These are phyloP conservation scores for Mythimna impura DNA, from an alignment of 2,888 invertebrate genomes.

Conservation along the genomic window DNA sequence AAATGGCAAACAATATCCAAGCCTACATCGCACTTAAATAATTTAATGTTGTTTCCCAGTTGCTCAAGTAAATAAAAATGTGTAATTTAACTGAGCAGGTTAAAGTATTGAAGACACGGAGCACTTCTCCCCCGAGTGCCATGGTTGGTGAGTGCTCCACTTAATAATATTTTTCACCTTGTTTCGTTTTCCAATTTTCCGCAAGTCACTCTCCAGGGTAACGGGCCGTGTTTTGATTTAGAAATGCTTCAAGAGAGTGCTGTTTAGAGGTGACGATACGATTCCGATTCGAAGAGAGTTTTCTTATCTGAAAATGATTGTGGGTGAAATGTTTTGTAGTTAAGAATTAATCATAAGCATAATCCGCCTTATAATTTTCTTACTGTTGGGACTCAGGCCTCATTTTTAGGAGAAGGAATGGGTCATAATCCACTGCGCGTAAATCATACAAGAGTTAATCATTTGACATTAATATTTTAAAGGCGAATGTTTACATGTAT, in stretches of 20 bases:
- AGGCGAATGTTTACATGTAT: no score
- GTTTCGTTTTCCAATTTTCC: conserved; percentile 91
- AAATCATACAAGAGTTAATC: no score
- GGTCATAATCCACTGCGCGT: no score
- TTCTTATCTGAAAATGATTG: not conserved
- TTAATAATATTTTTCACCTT: conserved; percentile 91
- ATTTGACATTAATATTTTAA: no score
- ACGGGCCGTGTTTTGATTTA: conserved; percentile 89
- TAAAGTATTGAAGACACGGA: conserved; percentile 59
- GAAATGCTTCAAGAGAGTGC: conserved; percentile 77
- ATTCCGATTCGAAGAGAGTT: conserved; percentile 30
- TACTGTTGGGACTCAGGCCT: no score
- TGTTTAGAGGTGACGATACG: conserved; percentile 68
- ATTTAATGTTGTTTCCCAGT: conserved; percentile 35
- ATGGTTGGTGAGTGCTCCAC: conserved; percentile 79
- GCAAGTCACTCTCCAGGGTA: conserved; percentile 90
- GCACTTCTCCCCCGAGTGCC: conserved; percentile 59
- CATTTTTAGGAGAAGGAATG: no score
- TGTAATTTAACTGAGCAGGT: conserved; percentile 59
- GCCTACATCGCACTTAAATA: conserved; percentile 6
- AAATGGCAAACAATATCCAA: conserved; percentile 16
- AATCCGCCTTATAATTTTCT: no score
- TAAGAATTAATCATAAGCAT: no score
- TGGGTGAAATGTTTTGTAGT: not conserved
- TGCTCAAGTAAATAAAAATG: conserved; percentile 50